Evolutionary conservation across 2,113 vertebrate genomes (phyloP), one percentile per base, ranked within the genome.

Genomic region (Thalassarche chlororhynchos): DNA sequence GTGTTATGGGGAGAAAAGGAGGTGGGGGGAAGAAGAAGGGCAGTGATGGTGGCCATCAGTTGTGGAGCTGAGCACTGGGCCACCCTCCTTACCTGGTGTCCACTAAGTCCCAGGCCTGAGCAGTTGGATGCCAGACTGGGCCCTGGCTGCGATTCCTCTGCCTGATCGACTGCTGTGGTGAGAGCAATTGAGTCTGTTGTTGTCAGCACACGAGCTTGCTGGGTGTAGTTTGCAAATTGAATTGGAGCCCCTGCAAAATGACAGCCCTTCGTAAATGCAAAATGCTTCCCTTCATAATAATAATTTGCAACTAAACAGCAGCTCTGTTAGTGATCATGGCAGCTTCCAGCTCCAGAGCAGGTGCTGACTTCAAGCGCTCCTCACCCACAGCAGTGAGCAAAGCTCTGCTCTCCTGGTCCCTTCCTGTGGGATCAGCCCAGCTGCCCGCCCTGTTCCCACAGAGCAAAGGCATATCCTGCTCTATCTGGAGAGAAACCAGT

Each of bases 331-430:
- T 2, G 26, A 61, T 47, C 66, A 15, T 2, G 4, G 51, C 64
- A 77, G 84, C 58, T 62, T 66, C 49, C 60, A 55, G 79, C 49
- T 36, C 40, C 1, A 0, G 29, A 80, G 57, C 17, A 28, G 29
- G 47, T 20, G 47, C 65, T 88, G 79, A 12, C 66, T 80, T 69
- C 19, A 62, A 55, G 83, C 55, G 18, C 15, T 65, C 42, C 57
- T 94, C 54, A 32, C 12, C 57, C 0, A 0, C 1, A 0, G 38
- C 55, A 0, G 0, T 5, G 16, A 80, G 66, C 47, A 66, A 34
- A 57, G 44, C 61, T 74, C 44, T 40, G 36, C 52, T 79, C 36
- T 62, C 55, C 20, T 0, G 2, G 31, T 74, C 51, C 40, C 26
- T 47, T 90, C 75, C 61, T 0, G 2, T 7, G 44, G 68, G 60